Evolutionary conservation across 1,140 invertebrate genomes (phyloP), one percentile per base, ranked within the genome.

Genomic region (Penaeus indicus): DNA sequence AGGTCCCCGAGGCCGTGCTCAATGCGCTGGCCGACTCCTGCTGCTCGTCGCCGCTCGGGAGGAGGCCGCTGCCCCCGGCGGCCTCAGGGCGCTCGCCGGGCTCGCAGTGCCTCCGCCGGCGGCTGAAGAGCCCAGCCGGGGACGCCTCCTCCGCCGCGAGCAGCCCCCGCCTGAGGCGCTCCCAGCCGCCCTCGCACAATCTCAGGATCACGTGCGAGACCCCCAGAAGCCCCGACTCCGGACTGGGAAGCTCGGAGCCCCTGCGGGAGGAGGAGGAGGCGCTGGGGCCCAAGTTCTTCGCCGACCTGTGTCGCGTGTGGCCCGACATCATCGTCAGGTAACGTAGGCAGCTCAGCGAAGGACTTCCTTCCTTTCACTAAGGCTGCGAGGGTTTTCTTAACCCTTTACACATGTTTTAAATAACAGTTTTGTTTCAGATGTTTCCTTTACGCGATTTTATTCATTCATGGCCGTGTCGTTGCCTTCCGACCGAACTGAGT

Each of bases 301-400:
- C 82, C 42, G 82, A 84, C 64, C 64, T 84, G 4, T 84, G 82
- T 64, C 64, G 82, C 10, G 19, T 84, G 16, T 84, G 82, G 82
- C 82, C 82, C 7, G 82, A 84, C 64, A 62, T 84, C 19, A 84
- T 84, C 47, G 82, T 84, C 60, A 62, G 82, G 82, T 84, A 84
- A 84, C 54, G 11, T 13, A 54, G 8, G 54, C 54, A 8, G 54
- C 11, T 11, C 54, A 54, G 54, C 54, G 54, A 54, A 54, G 54
- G 54, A 2, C 54, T 11, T 32, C 13, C 72, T 27, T 75, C 42
- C 25, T 7, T 75, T 32, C 72, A 32, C 22, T n/a, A 11, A 11
- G 54, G 2, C 11, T 16, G 54, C 54, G 1, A 8, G 54, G 10
- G 16, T 54, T 54, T 54, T 16, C 11, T 42, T 4, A 42, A 4